Conservation (phyloP, 2,113 vertebrate species). For the Neotoma lepida region DNA sequence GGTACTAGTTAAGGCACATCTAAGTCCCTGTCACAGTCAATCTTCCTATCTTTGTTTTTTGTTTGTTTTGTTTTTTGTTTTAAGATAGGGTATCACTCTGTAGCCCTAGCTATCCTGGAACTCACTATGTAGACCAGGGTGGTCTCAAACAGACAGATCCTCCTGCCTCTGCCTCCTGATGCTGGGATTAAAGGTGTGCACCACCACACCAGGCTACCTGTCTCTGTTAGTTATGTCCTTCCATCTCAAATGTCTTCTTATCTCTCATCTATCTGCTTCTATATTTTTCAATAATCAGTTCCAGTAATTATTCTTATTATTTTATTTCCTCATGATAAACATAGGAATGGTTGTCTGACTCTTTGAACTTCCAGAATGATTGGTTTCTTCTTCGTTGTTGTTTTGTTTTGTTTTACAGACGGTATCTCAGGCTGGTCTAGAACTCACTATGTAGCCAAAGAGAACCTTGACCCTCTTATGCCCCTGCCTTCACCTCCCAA, state of each 20-base stretch:
- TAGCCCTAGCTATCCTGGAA: neutral
- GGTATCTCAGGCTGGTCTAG: neutral
- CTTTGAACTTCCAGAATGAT: conserved; percentile 11
- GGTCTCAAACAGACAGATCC: neutral
- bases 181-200: neutral
- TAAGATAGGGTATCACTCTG: neutral
- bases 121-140: neutral
- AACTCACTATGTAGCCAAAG: neutral
- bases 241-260: neutral
- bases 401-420: neutral
- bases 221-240: neutral
- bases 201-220: neutral
- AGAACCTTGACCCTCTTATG: neutral
- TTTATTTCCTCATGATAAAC: conserved; percentile 23
- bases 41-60: neutral
- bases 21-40: neutral
- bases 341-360: neutral
- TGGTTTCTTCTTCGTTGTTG: neutral
- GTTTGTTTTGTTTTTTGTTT: neutral
- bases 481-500: neutral
- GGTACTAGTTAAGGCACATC: neutral
- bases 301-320: neutral
- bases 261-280: neutral
- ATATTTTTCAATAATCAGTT: neutral
- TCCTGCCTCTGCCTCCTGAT: neutral